Evolutionary conservation across 2,797 vertebrate genomes (phyloP), one percentile per base, ranked within the genome.

Genomic region (Characodon lateralis): DNA sequence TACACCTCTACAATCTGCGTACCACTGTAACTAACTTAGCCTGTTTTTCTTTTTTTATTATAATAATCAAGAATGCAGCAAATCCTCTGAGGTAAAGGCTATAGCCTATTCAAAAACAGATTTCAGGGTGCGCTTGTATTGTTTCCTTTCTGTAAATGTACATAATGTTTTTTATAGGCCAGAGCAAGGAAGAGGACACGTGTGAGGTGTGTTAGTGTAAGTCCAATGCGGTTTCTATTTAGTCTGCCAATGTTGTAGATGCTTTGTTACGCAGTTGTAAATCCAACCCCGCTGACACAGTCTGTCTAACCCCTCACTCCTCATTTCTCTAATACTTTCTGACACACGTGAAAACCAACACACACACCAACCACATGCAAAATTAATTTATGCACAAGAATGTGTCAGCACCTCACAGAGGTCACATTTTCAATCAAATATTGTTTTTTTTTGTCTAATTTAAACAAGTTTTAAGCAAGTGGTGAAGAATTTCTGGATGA

Each of bases 231-330:
- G 83, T 85, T 88, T 89, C 85, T 89, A 88, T 93, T 93, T 89
- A 85, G 91, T 89, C 87, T 91, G 89, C 86, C 78, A 84, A 85
- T 53, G 7, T 92, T 89, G 89, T 79, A 88, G 87, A 89, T 89
- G 83, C 87, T 90, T 93, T 86, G 85, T 90, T 89, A 88, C 87
- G 83, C 81, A 31, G 83, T 83, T 78, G 50, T 90, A 94, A 92
- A 93, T 92, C 83, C 72, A 90, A 73, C 73, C 61, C 6, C 13
- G 5, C 73, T 69, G 83, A 92, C 88, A 85, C 76, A 80, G 78
- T 79, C 83, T 71, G 72, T 63, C 79, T n/a, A 10, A 83, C 85
- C 84, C 86, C 70, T 83, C 74, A 76, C 84, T 86, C 75, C 77
- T 55, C 63, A 5, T 81, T 76, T 79, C 59, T 71, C 48, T 78